Evolutionary conservation across 2,113 vertebrate species (phyloP).

Genomic region (Erpornis zantholeuca): DNA sequence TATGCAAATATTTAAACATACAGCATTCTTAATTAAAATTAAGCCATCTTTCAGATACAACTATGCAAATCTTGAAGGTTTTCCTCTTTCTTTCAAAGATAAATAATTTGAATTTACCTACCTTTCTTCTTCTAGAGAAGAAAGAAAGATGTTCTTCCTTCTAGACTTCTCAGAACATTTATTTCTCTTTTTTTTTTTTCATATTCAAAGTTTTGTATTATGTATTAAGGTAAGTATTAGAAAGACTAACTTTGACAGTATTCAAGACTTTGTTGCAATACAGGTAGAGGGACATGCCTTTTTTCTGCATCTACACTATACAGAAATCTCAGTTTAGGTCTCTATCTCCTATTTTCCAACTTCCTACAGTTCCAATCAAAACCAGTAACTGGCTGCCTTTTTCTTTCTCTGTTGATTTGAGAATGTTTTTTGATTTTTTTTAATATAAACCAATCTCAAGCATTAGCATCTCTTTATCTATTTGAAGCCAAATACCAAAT

Average conservation of each 20-base stretch:
- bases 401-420: neutral
- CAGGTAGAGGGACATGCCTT: accelerated
- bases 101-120: neutral
- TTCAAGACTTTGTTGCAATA: neutral
- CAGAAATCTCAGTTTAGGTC: neutral
- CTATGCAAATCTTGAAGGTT: neutral
- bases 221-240: neutral
- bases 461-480: neutral
- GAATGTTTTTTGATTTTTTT: neutral
- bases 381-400: accelerated
- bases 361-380: neutral
- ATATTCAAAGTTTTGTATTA: neutral
- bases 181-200: neutral
- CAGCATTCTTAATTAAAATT: neutral
- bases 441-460: too few relatives aligned
- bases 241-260: neutral
- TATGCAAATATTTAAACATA: neutral
- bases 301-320: neutral
- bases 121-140: neutral
- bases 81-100: neutral
- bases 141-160: neutral
- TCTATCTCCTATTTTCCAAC: neutral
- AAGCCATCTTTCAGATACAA: neutral
- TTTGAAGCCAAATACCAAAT: neutral
- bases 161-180: neutral